A percentile compares a stretch with the other conserved stretches of the same genome.
Conservation (phyloP, 92 coral and sea anemone genomes). For the Blastomussa wellsi region DNA sequence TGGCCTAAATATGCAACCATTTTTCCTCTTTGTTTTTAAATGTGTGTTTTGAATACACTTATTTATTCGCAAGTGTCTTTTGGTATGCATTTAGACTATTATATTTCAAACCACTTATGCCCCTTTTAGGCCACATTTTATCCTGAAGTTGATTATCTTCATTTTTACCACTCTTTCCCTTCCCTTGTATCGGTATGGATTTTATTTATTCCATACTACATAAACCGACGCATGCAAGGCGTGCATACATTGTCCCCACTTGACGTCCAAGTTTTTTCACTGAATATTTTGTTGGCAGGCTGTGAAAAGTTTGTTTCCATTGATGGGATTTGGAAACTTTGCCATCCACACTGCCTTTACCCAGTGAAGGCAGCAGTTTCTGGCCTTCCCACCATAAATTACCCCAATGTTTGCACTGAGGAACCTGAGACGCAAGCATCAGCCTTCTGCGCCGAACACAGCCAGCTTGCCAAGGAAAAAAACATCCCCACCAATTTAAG, state of each 20-base stretch:
- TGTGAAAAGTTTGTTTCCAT: conserved; percentile 47
- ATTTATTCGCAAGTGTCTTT: too few species aligned
- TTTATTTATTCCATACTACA: conserved; percentile 1
- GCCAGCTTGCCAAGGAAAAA: conserved; percentile 10
- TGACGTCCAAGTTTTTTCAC: background rate
- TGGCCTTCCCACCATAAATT: conserved; percentile 55
- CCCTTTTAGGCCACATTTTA: too few species aligned
- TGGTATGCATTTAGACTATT: too few species aligned
- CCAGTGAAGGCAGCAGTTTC: conserved; percentile 55
- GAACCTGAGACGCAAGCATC: conserved; percentile 31
- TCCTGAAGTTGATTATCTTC: too few species aligned
- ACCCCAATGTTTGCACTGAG: conserved; percentile 50
- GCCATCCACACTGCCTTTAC: conserved; percentile 60
- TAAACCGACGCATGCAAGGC: background rate
- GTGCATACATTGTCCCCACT: conserved; percentile 12
- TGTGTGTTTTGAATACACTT: too few species aligned
- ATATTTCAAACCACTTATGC: too few species aligned
- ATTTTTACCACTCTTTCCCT: conserved; percentile 15
- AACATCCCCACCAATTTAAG: conserved; percentile 42
- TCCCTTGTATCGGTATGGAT: conserved; percentile 14
- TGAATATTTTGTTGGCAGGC: conserved; percentile 29
- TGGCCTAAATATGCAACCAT: conserved; percentile 13
- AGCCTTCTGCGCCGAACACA: conserved; percentile 37
- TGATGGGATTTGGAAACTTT: conserved; percentile 63
- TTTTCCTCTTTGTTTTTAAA: background rate